Conservation (phyloP, 2,113 vertebrate species). For the Cynocephalus volans region DNA sequence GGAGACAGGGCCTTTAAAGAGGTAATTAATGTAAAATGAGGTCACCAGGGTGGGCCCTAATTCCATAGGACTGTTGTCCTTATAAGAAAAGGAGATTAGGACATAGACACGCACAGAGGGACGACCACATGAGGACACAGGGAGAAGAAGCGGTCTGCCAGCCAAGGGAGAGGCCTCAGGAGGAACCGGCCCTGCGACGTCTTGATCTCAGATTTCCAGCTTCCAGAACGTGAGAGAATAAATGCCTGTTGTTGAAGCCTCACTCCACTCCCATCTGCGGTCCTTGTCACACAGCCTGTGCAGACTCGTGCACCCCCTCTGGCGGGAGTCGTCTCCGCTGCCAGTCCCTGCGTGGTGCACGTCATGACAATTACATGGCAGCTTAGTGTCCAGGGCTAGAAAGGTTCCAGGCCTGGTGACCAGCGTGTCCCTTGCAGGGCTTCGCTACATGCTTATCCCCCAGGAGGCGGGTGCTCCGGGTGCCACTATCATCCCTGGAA, state of each 20-base stretch:
- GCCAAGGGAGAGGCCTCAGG: neutral
- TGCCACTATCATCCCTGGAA: too few relatives aligned
- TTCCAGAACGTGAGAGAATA: fast-evolving
- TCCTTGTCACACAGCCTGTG: fast-evolving
- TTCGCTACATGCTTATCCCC: fast-evolving
- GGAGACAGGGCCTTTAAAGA: too few relatives aligned
- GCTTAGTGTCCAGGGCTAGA: too few relatives aligned
- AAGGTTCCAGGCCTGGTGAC: neutral
- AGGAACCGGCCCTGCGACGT: fast-evolving
- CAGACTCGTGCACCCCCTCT: fast-evolving
- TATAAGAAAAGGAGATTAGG: neutral
- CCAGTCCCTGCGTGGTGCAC: neutral
- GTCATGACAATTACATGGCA: neutral
- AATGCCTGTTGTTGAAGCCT: neutral
- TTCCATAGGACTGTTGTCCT: neutral
- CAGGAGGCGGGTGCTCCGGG: fast-evolving
- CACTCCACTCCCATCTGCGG: neutral
- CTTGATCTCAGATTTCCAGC: fast-evolving
- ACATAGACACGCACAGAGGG: neutral
- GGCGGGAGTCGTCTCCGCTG: neutral
- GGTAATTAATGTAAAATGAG: neutral
- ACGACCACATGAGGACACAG: fast-evolving
- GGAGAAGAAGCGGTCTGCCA: fast-evolving
- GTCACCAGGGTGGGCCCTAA: neutral
- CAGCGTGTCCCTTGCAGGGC: neutral